These are phyloP conservation scores for Oegoconia quadripuncta DNA, from an alignment of 2,888 invertebrate species.

Conservation along the genomic window DNA sequence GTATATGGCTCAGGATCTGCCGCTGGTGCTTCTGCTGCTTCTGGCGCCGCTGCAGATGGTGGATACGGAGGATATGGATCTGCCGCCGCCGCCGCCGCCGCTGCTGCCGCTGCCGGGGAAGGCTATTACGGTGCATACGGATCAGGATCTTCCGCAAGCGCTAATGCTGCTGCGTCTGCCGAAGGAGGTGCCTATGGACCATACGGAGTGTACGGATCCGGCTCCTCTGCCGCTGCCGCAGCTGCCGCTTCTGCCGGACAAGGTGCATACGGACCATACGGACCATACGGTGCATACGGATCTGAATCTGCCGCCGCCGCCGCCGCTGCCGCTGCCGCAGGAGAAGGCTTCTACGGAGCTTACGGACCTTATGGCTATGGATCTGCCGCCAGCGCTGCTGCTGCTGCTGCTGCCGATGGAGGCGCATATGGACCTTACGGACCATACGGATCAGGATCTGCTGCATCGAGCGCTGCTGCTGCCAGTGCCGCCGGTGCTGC, in stretches of 20 bases:
- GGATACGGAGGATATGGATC: constrained; percentile 4
- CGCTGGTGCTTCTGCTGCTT: neutral
- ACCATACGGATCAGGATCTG: constrained; percentile 6
- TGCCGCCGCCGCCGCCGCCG: neutral
- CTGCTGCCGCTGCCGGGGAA: neutral
- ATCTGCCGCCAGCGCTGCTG: constrained; percentile 1
- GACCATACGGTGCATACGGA: constrained; percentile 4
- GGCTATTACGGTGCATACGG: constrained; percentile 4
- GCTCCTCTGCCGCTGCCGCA: neutral
- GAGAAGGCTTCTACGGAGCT: no score
- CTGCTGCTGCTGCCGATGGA: neutral
- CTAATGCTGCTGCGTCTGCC: constrained; percentile 1
- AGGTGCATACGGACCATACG: constrained; percentile 2
- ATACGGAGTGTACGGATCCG: neutral
- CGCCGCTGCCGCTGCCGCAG: constrained; percentile 3
- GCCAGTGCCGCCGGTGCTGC: neutral
- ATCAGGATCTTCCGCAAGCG: neutral
- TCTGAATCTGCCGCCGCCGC: neutral
- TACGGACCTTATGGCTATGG: neutral
- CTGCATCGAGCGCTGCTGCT: constrained; percentile 1
- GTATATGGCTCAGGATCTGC: no score
- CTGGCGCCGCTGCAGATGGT: neutral
- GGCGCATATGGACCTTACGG: constrained; percentile 10
- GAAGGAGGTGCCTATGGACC: no score
- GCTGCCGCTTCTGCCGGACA: constrained; percentile 1